phyloP scores from a whole-genome alignment of 2,113 vertebrate genomes.

The Salminus brasiliensis region DNA sequence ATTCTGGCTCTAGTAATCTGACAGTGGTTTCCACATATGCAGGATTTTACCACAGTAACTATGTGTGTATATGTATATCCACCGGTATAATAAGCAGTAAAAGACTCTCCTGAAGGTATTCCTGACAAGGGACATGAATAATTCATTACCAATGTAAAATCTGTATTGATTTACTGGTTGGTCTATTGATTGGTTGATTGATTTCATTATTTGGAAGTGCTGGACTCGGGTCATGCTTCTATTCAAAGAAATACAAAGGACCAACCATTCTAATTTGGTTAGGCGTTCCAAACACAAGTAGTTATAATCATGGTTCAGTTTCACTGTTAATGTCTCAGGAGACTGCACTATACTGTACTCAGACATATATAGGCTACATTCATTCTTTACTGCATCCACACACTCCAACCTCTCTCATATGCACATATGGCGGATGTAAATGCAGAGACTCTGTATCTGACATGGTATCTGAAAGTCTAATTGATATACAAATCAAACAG shows the following conservation, averaged over 20 bases:
- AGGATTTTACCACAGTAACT: neutral
- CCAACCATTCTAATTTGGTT: no score
- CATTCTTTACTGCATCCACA: neutral
- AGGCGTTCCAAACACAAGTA: no score
- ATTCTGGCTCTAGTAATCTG: no score
- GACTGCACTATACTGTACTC: neutral
- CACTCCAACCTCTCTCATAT: slow-evolving; percentile 2
- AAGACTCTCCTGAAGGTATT: neutral
- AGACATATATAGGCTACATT: neutral
- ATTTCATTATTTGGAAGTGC: neutral
- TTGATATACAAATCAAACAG: neutral
- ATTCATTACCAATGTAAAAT: neutral
- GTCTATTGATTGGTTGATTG: neutral
- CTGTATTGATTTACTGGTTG: neutral
- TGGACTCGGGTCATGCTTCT: neutral
- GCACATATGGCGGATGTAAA: neutral
- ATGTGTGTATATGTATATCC: neutral
- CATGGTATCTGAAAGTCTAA: neutral
- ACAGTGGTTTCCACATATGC: neutral
- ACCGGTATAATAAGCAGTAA: neutral
- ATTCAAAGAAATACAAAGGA: no score
- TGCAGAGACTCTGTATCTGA: neutral
- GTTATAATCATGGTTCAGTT: neutral
- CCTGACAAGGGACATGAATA: neutral
- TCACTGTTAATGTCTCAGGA: neutral